These are phyloP conservation scores for Drosophila atripex DNA, from an alignment of 2,888 invertebrate species.

Conservation along the genomic window DNA sequence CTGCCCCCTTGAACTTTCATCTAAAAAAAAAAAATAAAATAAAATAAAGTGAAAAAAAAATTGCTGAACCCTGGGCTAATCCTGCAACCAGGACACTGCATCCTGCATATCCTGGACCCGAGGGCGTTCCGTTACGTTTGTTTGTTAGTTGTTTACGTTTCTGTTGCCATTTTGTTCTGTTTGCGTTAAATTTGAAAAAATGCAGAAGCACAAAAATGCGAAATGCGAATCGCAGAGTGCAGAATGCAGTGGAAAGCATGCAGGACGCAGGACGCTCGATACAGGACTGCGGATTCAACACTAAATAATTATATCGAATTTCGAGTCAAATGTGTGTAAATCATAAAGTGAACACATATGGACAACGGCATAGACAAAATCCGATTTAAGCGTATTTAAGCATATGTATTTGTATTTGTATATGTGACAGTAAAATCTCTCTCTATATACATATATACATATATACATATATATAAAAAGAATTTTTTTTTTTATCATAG, in stretches of 20 bases:
- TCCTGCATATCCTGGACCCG: conserved; percentile 46
- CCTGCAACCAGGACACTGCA: conserved; percentile 37
- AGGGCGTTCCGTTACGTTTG: conserved; percentile 38
- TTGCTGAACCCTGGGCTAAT: conserved; percentile 36
- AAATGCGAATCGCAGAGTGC: conserved; percentile 19
- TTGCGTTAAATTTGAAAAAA: conserved; percentile 49
- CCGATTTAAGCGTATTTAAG: conserved; percentile 44
- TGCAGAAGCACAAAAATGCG: conserved; percentile 1
- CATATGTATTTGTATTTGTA: conserved; percentile 38
- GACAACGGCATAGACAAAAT: conserved; percentile 38
- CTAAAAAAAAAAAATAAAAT: conserved; percentile 3
- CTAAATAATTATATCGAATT: conserved; percentile 66
- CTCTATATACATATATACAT: conserved; percentile 29
- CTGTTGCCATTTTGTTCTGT: conserved; percentile 30
- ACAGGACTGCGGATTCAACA: conserved; percentile 40
- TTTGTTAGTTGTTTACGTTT: conserved; percentile 39
- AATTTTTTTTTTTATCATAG: conserved; percentile 45
- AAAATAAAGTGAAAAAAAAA: conserved; percentile 1
- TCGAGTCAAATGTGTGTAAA: conserved; percentile 70
- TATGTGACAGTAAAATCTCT: conserved; percentile 25
- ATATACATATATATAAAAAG: conserved; percentile 9
- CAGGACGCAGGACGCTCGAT: conserved; percentile 25
- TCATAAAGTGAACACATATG: conserved; percentile 54
- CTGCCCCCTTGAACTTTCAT: background rate
- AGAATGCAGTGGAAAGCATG: conserved; percentile 8